Conservation (phyloP, 2,797 vertebrate genomes). For the Propithecus perrieri region DNA sequence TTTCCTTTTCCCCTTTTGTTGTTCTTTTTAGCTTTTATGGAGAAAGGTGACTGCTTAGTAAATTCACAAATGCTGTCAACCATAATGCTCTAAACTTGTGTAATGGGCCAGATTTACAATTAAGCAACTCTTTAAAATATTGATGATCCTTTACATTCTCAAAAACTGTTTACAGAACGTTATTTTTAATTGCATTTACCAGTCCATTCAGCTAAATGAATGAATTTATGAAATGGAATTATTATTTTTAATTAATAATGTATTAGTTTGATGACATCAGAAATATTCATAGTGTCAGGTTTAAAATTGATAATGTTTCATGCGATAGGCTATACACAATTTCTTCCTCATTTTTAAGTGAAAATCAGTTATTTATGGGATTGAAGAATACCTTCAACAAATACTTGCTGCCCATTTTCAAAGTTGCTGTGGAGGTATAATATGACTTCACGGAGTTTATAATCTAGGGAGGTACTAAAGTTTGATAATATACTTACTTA, state of each 20-base stretch:
- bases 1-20: constrained; percentile 59
- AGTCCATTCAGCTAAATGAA: neutral
- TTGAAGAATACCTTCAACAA: constrained; percentile 31
- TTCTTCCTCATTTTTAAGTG: constrained; percentile 18
- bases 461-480: neutral
- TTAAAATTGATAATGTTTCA: neutral
- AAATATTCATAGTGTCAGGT: neutral
- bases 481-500: neutral
- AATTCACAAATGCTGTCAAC: constrained; percentile 46
- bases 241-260: neutral
- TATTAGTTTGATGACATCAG: neutral
- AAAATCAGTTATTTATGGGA: constrained; percentile 5
- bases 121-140: constrained; percentile 57
- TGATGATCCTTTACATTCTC: constrained; percentile 58
- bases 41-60: constrained; percentile 54
- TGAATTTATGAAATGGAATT: constrained; percentile 35
- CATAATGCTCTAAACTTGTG: constrained; percentile 43
- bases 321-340: neutral
- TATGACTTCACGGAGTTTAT: neutral
- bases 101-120: constrained; percentile 66
- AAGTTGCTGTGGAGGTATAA: neutral
- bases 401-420: neutral
- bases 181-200: constrained; percentile 16
- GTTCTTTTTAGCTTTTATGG: constrained; percentile 41
- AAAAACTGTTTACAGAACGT: neutral